Conservation (phyloP, 2,797 vertebrate species). For the Mionectes olivaceus region DNA sequence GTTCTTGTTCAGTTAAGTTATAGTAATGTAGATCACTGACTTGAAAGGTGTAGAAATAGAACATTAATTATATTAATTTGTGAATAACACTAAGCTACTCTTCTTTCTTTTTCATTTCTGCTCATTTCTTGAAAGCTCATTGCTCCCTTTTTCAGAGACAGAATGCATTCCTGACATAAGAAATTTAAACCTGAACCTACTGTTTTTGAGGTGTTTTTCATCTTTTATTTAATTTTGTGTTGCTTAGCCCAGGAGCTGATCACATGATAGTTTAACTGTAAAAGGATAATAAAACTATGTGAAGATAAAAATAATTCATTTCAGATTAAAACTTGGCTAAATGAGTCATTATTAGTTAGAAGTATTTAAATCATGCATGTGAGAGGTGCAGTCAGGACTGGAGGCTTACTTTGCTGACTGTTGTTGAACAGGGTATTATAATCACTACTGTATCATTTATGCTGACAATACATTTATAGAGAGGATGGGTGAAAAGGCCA, state of each 20-base stretch:
- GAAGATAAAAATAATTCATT: neutral
- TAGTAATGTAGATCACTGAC: neutral
- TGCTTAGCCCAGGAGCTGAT: neutral
- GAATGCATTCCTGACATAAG: neutral
- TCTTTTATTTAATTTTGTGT: neutral
- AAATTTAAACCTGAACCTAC: neutral
- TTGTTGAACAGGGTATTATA: neutral
- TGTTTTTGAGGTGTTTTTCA: neutral
- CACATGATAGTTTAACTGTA: neutral
- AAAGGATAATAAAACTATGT: neutral
- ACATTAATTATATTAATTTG: neutral
- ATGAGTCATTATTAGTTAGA: neutral
- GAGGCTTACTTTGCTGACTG: neutral
- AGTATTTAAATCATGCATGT: neutral
- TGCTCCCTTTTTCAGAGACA: neutral
- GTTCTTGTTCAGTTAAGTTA: neutral
- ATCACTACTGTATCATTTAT: neutral
- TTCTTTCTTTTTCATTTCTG: neutral
- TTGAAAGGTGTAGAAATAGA: neutral
- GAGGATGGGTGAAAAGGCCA: neutral
- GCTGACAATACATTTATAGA: neutral
- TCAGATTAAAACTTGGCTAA: neutral
- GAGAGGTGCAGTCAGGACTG: neutral
- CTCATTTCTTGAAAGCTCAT: neutral
- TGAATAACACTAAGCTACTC: neutral